phyloP scores from a whole-genome alignment of 2,113 vertebrate species.

The Eulemur macaco region DNA sequence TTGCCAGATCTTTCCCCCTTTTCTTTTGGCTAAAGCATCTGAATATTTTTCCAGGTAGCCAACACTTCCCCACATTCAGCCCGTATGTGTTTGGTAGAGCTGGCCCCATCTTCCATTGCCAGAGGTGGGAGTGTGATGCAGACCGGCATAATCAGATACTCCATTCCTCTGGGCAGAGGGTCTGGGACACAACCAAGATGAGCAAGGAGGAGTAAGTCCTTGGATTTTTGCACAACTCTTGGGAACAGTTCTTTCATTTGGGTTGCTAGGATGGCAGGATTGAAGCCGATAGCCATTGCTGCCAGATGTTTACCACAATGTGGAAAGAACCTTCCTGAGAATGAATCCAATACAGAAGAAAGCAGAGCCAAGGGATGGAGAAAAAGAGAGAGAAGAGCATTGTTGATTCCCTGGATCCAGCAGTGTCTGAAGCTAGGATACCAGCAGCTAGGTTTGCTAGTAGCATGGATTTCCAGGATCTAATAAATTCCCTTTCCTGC shows the following conservation, averaged over 20 bases:
- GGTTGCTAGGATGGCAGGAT: background rate
- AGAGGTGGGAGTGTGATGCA: background rate
- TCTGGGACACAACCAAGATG: background rate
- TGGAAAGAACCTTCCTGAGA: background rate
- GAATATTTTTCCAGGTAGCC: background rate
- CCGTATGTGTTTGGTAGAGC: background rate
- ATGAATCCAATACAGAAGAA: background rate
- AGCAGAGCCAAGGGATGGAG: background rate
- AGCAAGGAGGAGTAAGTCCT: background rate
- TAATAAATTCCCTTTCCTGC: background rate
- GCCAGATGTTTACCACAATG: background rate
- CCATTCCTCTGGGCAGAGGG: background rate
- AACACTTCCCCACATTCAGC: background rate
- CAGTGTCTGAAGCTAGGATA: background rate
- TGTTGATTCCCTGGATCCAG: background rate
- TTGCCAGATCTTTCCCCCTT: background rate
- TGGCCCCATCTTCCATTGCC: background rate
- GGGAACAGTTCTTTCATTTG: background rate
- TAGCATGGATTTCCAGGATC: background rate
- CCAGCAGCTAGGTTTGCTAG: background rate
- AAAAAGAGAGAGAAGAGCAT: fast-evolving
- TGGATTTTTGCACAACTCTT: background rate
- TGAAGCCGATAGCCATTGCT: background rate
- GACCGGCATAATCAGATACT: background rate
- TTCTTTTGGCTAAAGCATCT: background rate